Evolutionary conservation across 2,888 invertebrate species (phyloP).

Genomic region (Leptopilina drosophilae): DNA sequence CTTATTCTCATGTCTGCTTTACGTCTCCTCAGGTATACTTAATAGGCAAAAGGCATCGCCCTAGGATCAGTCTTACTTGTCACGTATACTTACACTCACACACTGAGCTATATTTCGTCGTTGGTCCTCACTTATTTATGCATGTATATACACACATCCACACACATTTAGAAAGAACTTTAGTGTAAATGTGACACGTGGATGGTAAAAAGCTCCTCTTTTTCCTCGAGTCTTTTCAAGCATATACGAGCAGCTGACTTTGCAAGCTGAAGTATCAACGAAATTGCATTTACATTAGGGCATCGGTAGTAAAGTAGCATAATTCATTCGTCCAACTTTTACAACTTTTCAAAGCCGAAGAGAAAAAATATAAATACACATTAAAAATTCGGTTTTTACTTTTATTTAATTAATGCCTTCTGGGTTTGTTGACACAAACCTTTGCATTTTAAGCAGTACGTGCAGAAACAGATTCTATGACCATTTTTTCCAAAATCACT

Average conservation of each 20-base stretch:
- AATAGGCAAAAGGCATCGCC: constrained; percentile 57
- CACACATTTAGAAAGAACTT: neutral
- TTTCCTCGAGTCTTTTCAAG: constrained; percentile 53
- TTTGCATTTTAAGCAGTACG: too few relatives aligned
- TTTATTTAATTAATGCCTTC: too few relatives aligned
- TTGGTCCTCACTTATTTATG: constrained; percentile 41
- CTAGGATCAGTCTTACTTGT: constrained; percentile 58
- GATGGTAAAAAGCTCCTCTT: constrained; percentile 52
- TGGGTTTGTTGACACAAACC: too few relatives aligned
- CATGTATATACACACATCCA: neutral
- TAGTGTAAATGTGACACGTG: constrained; percentile 52
- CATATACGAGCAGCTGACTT: constrained; percentile 54
- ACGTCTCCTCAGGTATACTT: constrained; percentile 58
- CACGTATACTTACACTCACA: constrained; percentile 55
- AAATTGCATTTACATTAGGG: constrained; percentile 51
- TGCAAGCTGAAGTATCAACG: constrained; percentile 55
- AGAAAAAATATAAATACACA: too few relatives aligned
- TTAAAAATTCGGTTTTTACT: too few relatives aligned
- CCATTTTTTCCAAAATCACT: too few relatives aligned
- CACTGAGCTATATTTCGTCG: constrained; percentile 10
- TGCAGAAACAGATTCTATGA: too few relatives aligned
- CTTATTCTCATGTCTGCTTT: constrained; percentile 52
- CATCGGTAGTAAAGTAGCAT: neutral
- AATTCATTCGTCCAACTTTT: constrained; percentile 14
- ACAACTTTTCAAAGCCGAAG: neutral